phyloP scores from a whole-genome alignment of 2,888 invertebrate species.

The Syrista parreyssii region DNA sequence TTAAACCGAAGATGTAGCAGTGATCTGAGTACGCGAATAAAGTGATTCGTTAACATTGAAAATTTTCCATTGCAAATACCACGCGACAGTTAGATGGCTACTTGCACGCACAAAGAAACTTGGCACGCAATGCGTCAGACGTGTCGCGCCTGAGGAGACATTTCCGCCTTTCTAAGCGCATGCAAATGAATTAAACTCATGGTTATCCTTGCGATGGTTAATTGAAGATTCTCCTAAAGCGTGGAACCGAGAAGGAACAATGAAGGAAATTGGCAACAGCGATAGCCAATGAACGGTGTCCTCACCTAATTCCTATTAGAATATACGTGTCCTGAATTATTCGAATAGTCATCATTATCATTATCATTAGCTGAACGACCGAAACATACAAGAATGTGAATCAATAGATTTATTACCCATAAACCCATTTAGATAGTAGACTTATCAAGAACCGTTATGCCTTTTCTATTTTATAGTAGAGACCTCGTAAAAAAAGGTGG shows the following conservation, averaged over 20 bases:
- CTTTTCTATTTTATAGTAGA: background rate
- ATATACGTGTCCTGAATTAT: background rate
- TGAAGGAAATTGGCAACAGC: background rate
- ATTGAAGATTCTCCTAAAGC: background rate
- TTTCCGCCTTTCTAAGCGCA: slow-evolving; percentile 52
- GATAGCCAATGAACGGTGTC: background rate
- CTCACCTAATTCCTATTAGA: background rate
- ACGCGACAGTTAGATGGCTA: background rate
- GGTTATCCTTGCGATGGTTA: background rate
- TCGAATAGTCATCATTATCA: background rate
- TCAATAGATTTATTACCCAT: background rate
- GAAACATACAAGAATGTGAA: background rate
- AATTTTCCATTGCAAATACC: background rate
- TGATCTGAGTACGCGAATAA: background rate
- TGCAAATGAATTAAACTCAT: slow-evolving; percentile 30
- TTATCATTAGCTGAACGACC: background rate
- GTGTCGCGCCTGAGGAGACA: slow-evolving; percentile 9
- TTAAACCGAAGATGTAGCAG: background rate
- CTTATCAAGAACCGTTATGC: background rate
- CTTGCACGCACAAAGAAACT: slow-evolving; percentile 19
- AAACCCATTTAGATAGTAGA: background rate
- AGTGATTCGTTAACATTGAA: background rate
- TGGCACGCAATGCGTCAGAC: slow-evolving; percentile 18
- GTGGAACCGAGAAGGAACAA: background rate
- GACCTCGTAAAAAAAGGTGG: background rate